Evolutionary conservation across 2,113 vertebrate species (phyloP).

Genomic region (Rhadina sibilatrix): DNA sequence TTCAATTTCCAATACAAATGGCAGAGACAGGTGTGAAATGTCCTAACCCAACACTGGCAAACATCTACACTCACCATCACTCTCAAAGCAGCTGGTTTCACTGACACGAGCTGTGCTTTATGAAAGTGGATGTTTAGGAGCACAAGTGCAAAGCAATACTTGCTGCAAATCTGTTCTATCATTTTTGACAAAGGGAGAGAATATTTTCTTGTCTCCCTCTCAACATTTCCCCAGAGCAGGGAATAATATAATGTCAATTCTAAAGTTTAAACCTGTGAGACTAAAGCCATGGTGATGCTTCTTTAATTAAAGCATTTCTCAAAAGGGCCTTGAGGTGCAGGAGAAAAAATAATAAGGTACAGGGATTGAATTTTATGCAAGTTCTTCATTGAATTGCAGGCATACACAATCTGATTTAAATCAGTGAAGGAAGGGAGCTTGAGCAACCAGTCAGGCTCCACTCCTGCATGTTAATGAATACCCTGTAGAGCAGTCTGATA

Average conservation of each 20-base stretch:
- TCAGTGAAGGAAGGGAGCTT: background rate
- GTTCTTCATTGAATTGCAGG: conserved; percentile 54
- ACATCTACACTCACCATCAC: background rate
- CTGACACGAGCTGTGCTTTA: background rate
- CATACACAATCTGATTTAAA: background rate
- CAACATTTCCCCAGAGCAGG: background rate
- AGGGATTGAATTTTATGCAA: conserved; percentile 56
- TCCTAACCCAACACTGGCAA: background rate
- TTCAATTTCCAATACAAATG: background rate
- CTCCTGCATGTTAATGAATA: background rate
- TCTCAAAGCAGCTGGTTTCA: background rate
- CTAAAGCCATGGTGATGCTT: conserved; percentile 28
- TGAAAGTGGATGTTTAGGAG: background rate
- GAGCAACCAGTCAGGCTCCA: background rate
- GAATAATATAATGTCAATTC: background rate
- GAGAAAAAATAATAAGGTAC: conserved; percentile 19
- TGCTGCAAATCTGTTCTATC: background rate
- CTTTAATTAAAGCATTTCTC: conserved; percentile 68
- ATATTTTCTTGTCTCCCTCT: background rate
- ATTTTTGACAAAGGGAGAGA: background rate
- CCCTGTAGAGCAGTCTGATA: background rate
- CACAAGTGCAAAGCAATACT: background rate
- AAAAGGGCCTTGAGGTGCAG: background rate
- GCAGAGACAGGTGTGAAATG: background rate
- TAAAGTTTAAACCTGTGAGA: conserved; percentile 22